Percentiles rank a stretch among this genome's conserved stretches.
Conservation (phyloP, 23 tunicate species). For the Styela plicata region DNA sequence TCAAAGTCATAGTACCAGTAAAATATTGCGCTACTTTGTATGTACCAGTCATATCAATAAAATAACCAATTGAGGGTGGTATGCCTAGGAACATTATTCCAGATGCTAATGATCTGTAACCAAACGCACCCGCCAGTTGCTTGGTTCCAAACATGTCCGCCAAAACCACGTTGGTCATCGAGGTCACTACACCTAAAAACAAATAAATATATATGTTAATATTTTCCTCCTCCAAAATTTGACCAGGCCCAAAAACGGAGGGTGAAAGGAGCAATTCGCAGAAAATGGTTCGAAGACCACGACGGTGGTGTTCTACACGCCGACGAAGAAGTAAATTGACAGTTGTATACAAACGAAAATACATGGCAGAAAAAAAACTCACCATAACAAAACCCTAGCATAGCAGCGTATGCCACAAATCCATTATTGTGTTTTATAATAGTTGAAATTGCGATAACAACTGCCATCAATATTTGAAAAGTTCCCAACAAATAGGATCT, state of each 20-base stretch:
- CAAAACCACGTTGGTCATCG: constrained; percentile 16
- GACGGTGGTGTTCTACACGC: too few species aligned
- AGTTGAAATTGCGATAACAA: constrained; percentile 19
- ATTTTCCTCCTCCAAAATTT: too few species aligned
- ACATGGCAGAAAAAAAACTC: too few species aligned
- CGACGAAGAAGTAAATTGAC: too few species aligned
- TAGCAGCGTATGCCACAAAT: constrained; percentile 6
- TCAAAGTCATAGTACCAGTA: constrained; percentile 13
- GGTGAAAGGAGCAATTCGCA: too few species aligned
- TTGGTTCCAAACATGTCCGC: constrained; percentile 27
- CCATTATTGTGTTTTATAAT: not conserved
- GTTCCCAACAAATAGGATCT: constrained; percentile 5
- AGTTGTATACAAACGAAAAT: too few species aligned
- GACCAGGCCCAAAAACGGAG: too few species aligned
- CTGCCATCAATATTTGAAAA: constrained; percentile 22
- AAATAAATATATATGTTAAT: too few species aligned
- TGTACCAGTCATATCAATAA: constrained; percentile 10
- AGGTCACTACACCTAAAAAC: constrained; percentile 18
- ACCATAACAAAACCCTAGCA: constrained; percentile 29
- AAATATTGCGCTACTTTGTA: constrained; percentile 24
- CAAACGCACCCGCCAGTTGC: constrained; percentile 32
- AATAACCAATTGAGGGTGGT: constrained; percentile 13
- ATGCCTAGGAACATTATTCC: constrained; percentile 1
- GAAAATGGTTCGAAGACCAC: too few species aligned
- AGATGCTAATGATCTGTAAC: constrained; percentile 28